Percentiles rank a stretch among this genome's conserved stretches.
phyloP scores from a whole-genome alignment of 2,113 vertebrate genomes.

The western clawed frog (Xenopus tropicalis) region UCB_Xtro_10.0 CM004449.2:115087501-115088000 shows the following conservation, averaged over 20 bases:
- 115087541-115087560: too few relatives aligned
- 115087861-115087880: constrained; percentile 17
- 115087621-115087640: too few relatives aligned
- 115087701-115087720: too few relatives aligned
- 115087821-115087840: constrained; percentile 4
- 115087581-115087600: too few relatives aligned
- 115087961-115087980: constrained; percentile 26
- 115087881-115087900: not conserved
- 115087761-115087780: constrained; percentile 4
- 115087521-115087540: too few relatives aligned
- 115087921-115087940: constrained; percentile 17
- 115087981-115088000: constrained; percentile 36
- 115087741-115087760: constrained; percentile 1
- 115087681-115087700: not conserved
- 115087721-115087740: too few relatives aligned
- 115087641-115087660: too few relatives aligned
- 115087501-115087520: too few relatives aligned
- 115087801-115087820: not conserved
- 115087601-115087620: too few relatives aligned
- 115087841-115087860: constrained; percentile 11
- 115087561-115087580: too few relatives aligned
- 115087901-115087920: not conserved
- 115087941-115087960: constrained; percentile 21
- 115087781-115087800: constrained; percentile 26
- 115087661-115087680: too few relatives aligned